These are phyloP conservation scores for Megalopta genalis DNA, from an alignment of 1,140 invertebrate species.

Conservation along the genomic window DNA sequence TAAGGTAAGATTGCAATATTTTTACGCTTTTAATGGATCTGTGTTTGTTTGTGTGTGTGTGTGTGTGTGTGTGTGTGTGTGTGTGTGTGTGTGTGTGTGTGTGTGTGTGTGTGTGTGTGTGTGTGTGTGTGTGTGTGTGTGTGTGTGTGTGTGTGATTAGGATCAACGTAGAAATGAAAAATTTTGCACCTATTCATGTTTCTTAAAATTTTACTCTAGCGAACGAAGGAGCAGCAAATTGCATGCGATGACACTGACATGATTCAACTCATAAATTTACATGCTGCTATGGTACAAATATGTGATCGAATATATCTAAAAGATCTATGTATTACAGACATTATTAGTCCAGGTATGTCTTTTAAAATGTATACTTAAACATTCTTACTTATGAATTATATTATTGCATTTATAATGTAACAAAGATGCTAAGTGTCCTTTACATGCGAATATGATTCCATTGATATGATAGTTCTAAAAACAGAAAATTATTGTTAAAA, in stretches of 20 bases:
- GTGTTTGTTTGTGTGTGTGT: neutral
- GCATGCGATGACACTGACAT: slow-evolving; percentile 53
- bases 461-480: no score
- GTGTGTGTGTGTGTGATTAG: neutral
- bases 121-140: neutral
- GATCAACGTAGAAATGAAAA: neutral
- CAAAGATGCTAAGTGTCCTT: no score
- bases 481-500: neutral
- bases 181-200: slow-evolving; percentile 2
- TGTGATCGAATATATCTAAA: slow-evolving; percentile 65
- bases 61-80: neutral
- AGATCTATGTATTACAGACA: slow-evolving; percentile 67
- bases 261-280: slow-evolving; percentile 64
- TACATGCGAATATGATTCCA: no score
- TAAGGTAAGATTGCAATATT: slow-evolving; percentile 42
- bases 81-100: neutral
- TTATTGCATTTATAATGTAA: no score
- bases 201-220: slow-evolving; percentile 48
- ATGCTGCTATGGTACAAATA: slow-evolving; percentile 55
- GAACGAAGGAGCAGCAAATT: slow-evolving; percentile 55
- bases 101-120: neutral
- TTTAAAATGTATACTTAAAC: no score
- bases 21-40: neutral
- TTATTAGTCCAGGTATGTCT: slow-evolving; percentile 64
- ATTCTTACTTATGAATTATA: no score